A percentile compares a stretch with the other conserved stretches of the same genome.
Conservation (phyloP, 2,797 vertebrate species). For the Ceryle rudis region DNA sequence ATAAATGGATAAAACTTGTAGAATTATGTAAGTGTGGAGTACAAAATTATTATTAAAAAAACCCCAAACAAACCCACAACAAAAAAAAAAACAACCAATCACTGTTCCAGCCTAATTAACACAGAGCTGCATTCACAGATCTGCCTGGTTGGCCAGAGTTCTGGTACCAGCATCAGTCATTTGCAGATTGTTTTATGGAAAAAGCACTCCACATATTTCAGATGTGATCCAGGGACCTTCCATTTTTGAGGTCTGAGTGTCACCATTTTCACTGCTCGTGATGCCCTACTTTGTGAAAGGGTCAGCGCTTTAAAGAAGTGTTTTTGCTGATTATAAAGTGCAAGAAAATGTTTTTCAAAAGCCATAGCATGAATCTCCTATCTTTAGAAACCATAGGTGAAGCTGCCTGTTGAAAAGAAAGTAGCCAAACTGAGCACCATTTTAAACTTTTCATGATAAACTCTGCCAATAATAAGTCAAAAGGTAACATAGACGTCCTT, state of each 20-base stretch:
- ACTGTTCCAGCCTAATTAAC: neutral
- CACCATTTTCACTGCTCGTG: neutral
- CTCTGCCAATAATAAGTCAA: neutral
- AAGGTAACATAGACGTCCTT: neutral
- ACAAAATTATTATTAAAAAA: neutral
- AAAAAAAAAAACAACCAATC: neutral
- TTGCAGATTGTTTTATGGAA: neutral
- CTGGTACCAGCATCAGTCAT: neutral
- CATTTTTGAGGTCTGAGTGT: neutral
- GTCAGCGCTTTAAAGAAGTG: neutral
- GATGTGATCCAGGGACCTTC: neutral
- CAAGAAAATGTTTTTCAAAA: neutral
- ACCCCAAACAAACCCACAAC: neutral
- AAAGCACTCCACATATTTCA: neutral
- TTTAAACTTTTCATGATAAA: neutral
- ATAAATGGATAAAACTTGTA: neutral
- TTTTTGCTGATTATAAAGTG: too few relatives aligned
- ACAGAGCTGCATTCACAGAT: neutral
- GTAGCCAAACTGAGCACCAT: neutral
- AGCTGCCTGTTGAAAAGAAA: neutral
- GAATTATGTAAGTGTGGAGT: neutral
- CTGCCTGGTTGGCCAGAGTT: neutral
- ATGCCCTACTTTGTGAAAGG: neutral
- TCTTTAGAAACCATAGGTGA: neutral
- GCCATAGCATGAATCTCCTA: neutral